Percentiles rank a stretch among this genome's conserved stretches.
These are phyloP conservation scores for Sinella curviseta DNA, from an alignment of 1,140 invertebrate species.

Conservation along the genomic window DNA sequence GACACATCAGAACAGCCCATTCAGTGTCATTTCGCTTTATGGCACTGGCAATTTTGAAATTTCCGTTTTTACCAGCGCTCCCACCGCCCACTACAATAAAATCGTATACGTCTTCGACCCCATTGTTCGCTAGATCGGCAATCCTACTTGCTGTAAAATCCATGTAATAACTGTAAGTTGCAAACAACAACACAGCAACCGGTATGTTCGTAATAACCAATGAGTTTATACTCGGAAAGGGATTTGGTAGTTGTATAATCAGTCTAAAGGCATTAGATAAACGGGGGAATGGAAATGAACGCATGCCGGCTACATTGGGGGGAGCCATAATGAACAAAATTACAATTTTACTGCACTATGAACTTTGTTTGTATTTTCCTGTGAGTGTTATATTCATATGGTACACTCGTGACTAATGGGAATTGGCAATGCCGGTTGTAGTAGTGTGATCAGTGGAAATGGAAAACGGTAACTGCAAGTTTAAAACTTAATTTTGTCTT, in stretches of 20 bases:
- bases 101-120: constrained; percentile 3
- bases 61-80: background rate
- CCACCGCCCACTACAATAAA: constrained; percentile 7
- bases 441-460: too few relatives aligned
- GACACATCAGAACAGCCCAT: background rate
- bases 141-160: constrained; percentile 2
- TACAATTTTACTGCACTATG: background rate
- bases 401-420: too few relatives aligned
- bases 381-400: background rate
- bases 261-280: background rate
- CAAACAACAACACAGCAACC: background rate
- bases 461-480: too few relatives aligned
- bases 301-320: background rate
- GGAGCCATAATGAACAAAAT: background rate
- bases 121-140: background rate
- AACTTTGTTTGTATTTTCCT: background rate
- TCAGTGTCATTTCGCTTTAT: background rate
- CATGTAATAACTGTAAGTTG: constrained; percentile 15
- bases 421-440: too few relatives aligned
- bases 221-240: constrained; percentile 12
- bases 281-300: background rate
- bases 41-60: background rate
- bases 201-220: constrained; percentile 9
- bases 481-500: too few relatives aligned
- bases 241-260: background rate